Evolutionary conservation across 2,888 invertebrate genomes (phyloP).

Genomic region (Metopia argyrocephala): DNA sequence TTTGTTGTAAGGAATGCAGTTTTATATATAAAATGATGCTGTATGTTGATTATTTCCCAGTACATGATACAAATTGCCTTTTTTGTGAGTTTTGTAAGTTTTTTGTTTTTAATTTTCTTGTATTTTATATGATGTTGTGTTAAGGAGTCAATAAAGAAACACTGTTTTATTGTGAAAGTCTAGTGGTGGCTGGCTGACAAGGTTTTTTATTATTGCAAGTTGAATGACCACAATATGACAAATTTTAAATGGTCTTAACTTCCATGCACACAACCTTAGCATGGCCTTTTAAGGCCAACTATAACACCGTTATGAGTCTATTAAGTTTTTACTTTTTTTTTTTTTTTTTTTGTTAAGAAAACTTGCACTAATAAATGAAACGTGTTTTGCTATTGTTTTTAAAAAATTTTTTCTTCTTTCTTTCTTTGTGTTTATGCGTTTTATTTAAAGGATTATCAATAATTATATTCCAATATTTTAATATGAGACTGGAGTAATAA

Average conservation of each 20-base stretch:
- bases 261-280: neutral
- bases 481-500: too few relatives aligned
- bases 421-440: too few relatives aligned
- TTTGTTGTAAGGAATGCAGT: constrained; percentile 45
- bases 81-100: constrained; percentile 10
- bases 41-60: constrained; percentile 69
- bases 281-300: constrained; percentile 36
- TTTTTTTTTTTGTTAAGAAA: too few relatives aligned
- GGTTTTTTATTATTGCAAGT: constrained; percentile 35
- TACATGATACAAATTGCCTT: constrained; percentile 50
- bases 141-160: constrained; percentile 49
- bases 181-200: constrained; percentile 15
- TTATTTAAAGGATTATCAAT: too few relatives aligned
- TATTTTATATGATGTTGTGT: constrained; percentile 48
- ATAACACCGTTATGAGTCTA: constrained; percentile 43
- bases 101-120: constrained; percentile 13
- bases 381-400: constrained; percentile 27
- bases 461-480: too few relatives aligned
- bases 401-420: neutral
- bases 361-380: constrained; percentile 56
- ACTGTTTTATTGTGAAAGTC: constrained; percentile 55
- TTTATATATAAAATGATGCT: constrained; percentile 44
- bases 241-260: constrained; percentile 37
- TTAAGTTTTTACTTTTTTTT: too few relatives aligned
- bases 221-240: constrained; percentile 56